phyloP scores from a whole-genome alignment of 2,888 invertebrate genomes.

The Melikaiella ostensackeni region DNA sequence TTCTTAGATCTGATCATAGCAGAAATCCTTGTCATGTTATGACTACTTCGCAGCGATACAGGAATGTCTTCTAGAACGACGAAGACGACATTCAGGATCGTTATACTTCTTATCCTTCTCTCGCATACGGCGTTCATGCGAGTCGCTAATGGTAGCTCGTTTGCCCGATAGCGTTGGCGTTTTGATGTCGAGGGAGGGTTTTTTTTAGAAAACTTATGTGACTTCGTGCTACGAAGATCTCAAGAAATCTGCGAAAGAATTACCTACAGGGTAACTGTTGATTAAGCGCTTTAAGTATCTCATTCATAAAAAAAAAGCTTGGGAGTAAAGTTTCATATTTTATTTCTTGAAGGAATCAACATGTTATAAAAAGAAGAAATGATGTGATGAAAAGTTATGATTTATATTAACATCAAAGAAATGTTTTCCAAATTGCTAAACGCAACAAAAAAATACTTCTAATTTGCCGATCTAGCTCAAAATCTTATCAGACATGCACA shows the following conservation, averaged over 20 bases:
- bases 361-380: background rate
- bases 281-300: background rate
- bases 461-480: no score
- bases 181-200: slow-evolving; percentile 21
- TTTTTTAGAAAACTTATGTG: slow-evolving; percentile 26
- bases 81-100: slow-evolving; percentile 23
- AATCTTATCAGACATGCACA: no score
- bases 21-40: slow-evolving; percentile 20
- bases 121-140: slow-evolving; percentile 48
- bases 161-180: slow-evolving; percentile 54
- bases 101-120: slow-evolving; percentile 28
- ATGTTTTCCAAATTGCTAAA: background rate
- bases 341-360: background rate
- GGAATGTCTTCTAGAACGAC: background rate
- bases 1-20: slow-evolving; percentile 4
- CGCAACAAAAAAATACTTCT: no score
- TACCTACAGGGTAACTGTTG: background rate
- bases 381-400: background rate
- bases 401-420: background rate
- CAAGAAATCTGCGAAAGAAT: background rate
- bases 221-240: slow-evolving; percentile 12
- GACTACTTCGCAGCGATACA: slow-evolving; percentile 3
- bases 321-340: background rate
- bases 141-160: slow-evolving; percentile 58
- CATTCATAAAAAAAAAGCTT: background rate